A percentile compares a stretch with the other conserved stretches of the same genome.
These are phyloP conservation scores for Ophthalmotilapia sp. DNA, from an alignment of 2,113 vertebrate genomes.

Conservation along the genomic window DNA sequence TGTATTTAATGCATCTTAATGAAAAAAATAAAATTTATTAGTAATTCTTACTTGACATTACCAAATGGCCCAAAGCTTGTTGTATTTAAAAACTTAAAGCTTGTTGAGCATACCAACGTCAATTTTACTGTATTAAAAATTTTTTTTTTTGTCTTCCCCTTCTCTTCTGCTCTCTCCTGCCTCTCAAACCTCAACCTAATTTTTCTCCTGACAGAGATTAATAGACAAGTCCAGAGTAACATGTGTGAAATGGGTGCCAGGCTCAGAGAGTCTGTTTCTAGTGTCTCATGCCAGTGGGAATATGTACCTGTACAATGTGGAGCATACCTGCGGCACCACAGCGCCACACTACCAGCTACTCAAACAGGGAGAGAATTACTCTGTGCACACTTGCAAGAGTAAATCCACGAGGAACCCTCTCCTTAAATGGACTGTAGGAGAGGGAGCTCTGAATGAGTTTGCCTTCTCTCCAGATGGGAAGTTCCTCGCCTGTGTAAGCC, in stretches of 20 bases:
- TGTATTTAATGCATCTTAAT: not conserved
- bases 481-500: constrained; percentile 93
- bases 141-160: not conserved
- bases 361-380: constrained; percentile 96
- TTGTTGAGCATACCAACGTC: not conserved
- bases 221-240: constrained; percentile 99
- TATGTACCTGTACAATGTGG: constrained; percentile 99
- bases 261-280: constrained; percentile 97
- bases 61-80: not conserved
- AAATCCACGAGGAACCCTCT: constrained; percentile 98
- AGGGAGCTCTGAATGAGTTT: constrained; percentile 96
- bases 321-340: constrained; percentile 93
- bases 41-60: not conserved
- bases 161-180: not conserved
- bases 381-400: constrained; percentile 98
- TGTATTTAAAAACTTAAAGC: not conserved
- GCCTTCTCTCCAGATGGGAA: constrained; percentile 98
- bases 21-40: not conserved
- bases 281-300: constrained; percentile 96
- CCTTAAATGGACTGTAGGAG: constrained; percentile 96
- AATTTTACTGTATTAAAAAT: not conserved
- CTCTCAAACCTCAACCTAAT: not conserved
- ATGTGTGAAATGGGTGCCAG: constrained; percentile 98
- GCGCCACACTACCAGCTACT: constrained; percentile 98
- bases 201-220: constrained; percentile 82